Base-by-base conservation (phyloP, 2,888 invertebrate genomes). In the Orchestes rusci region DNA sequence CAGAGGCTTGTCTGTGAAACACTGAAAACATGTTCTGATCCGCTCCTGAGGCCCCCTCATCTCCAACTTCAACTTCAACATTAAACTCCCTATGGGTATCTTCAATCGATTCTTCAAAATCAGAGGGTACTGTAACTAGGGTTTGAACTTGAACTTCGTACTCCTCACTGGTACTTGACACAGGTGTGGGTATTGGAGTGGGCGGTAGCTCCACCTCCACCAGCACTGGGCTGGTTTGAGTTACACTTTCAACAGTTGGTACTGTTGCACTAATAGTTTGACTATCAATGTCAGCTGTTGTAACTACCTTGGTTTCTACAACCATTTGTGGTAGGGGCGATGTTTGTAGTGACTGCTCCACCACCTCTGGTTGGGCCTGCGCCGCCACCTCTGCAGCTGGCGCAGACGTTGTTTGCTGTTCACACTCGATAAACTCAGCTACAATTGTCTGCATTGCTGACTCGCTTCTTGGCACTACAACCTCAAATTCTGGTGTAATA, bases 101-200 rank as follows among this genome's bases (percentile, higher is more conserved):
- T 17, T 51, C 48, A 39, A 46, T 43, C 8, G 45, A n/a, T 16
- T 50, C 48, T 16, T 39, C 44, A 39, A 27, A 54, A 37, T 61
- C 62, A 17, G 58, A 52, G 15, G 75, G 75, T 46, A 80, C 73
- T 0, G 76, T 71, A 15, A 79, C 72, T 47, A 74, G 72, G 28
- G 79, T 75, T 55, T 75, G 66, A 18, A 79, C 69, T 52, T 76
- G 74, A n/a, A 79, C 71, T 69, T 79, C 79, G 53, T 74, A 78
- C 28, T 60, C 57, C 43, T 61, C 62, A 3, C 62, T 60, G 4
- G 53, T 44, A 48, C 57, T 59, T 30, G 53, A 49, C 10, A 56
- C 49, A 18, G 49, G 66, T 29, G 53, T 51, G 5, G 56, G 50
- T 4, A 48, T 48, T 20, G 53, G 55, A 17, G 53, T 51, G 16